Percentiles rank a stretch among this genome's conserved stretches.
Evolutionary conservation across 2,797 vertebrate genomes (phyloP).

Genomic region (Anabacerthia variegaticeps): DNA sequence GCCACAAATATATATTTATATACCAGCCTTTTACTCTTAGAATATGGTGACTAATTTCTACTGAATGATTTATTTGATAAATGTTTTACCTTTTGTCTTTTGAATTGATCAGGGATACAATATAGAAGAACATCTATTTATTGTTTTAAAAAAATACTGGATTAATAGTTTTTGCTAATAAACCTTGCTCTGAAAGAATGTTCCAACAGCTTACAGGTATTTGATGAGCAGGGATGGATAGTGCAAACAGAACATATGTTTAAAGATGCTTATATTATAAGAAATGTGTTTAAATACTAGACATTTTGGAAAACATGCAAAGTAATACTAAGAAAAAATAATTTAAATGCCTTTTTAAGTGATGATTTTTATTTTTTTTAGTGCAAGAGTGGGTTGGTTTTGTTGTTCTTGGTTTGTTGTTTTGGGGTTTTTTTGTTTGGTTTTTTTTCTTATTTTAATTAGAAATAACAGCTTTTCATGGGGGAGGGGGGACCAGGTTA

Average conservation of each 20-base stretch:
- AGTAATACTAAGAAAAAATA: background rate
- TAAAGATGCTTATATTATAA: background rate
- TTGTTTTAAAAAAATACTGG: background rate
- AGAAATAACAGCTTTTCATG: background rate
- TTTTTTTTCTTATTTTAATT: background rate
- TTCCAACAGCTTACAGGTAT: background rate
- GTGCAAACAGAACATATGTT: background rate
- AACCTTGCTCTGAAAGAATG: background rate
- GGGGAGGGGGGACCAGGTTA: background rate
- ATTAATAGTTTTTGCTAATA: background rate
- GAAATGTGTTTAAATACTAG: background rate
- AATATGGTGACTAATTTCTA: background rate
- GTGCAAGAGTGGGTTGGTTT: background rate
- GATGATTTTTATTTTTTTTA: background rate
- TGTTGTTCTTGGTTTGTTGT: no score
- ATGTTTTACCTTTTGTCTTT: background rate
- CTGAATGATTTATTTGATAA: background rate
- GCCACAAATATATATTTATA: background rate
- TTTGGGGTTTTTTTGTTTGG: no score
- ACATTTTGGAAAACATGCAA: background rate
- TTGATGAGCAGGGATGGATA: background rate
- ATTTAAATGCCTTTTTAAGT: background rate
- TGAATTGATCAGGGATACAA: background rate
- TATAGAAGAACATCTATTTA: background rate
- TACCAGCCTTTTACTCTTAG: background rate